Evolutionary conservation across 2,113 vertebrate species (phyloP), one percentile per base, ranked within the genome.

Genomic region (Scomber japonicus): DNA sequence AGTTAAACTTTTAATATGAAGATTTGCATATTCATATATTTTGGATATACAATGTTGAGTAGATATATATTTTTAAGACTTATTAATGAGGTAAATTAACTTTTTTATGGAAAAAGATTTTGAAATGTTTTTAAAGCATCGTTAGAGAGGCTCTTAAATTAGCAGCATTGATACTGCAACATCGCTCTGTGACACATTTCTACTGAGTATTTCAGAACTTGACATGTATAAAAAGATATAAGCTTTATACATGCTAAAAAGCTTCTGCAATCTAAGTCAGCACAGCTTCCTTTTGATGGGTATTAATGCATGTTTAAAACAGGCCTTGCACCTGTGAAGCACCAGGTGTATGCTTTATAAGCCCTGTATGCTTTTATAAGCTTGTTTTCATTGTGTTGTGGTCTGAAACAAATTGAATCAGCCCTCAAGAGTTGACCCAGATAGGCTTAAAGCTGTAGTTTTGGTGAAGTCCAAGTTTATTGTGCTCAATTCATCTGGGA

Each of bases 401-500:
- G 19, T 85, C 73, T 72, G 56, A 80, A 81, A 76, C 51, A 68
- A 53, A 40, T 76, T 84, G 76, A 91, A 84, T 89, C 72, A 68
- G 79, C 79, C 59, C 70, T 56, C 78, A 81, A 78, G 78, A 72
- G 24, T 63, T 85, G 91, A 89, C 90, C 90, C 78, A 88, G 67
- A 81, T 82, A 76, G 53, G 40, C 10, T 76, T 55, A 68, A 85
- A 84, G 80, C 89, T 74, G 59, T 45, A 19, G 64, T 76, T 82
- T 81, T 81, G 51, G 72, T 14, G 5, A 80, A 60, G 73, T 81
- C 44, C 56, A 62, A 55, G 66, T 83, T 81, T 65, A 86, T 87
- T 86, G 85, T 90, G 51, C 83, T 71, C 56, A 70, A 44, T 68
- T 73, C 81, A 77, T 79, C 51, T 87, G 84, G 76, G 79, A 90